Conservation (phyloP, 2,888 invertebrate species). For the Teinopalpus imperialis region DNA sequence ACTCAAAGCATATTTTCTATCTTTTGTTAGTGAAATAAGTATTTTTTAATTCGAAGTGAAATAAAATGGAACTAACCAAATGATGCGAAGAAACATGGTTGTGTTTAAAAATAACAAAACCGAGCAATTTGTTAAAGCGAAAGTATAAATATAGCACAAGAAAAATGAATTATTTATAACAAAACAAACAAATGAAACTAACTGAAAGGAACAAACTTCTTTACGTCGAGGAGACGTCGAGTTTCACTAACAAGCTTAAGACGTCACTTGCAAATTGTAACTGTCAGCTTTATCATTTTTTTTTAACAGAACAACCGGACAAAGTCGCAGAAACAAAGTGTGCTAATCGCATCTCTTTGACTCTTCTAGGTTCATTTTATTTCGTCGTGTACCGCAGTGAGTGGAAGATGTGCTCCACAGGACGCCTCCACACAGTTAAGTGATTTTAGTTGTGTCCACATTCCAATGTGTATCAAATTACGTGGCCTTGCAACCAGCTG, state of each 20-base stretch:
- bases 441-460: slow-evolving; percentile 82
- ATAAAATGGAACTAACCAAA: too few species aligned
- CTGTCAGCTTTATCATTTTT: slow-evolving; percentile 33
- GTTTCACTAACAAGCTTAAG: slow-evolving; percentile 40
- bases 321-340: slow-evolving; percentile 31
- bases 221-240: slow-evolving; percentile 31
- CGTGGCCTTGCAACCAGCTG: slow-evolving; percentile 67
- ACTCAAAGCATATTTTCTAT: slow-evolving; percentile 7
- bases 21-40: slow-evolving; percentile 4
- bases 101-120: slow-evolving; percentile 9
- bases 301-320: slow-evolving; percentile 29
- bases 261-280: slow-evolving; percentile 36
- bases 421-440: slow-evolving; percentile 76
- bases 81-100: background rate
- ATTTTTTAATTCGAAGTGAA: too few species aligned
- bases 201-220: slow-evolving; percentile 33
- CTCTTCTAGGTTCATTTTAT: slow-evolving; percentile 37
- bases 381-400: slow-evolving; percentile 37
- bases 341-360: slow-evolving; percentile 32
- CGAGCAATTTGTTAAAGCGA: slow-evolving; percentile 13
- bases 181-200: too few species aligned
- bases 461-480: slow-evolving; percentile 80
- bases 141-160: slow-evolving; percentile 17
- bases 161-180: slow-evolving; percentile 30
- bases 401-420: slow-evolving; percentile 68